Conservation (phyloP, 2,113 vertebrate species). For the Neofelis nebulosa region DNA sequence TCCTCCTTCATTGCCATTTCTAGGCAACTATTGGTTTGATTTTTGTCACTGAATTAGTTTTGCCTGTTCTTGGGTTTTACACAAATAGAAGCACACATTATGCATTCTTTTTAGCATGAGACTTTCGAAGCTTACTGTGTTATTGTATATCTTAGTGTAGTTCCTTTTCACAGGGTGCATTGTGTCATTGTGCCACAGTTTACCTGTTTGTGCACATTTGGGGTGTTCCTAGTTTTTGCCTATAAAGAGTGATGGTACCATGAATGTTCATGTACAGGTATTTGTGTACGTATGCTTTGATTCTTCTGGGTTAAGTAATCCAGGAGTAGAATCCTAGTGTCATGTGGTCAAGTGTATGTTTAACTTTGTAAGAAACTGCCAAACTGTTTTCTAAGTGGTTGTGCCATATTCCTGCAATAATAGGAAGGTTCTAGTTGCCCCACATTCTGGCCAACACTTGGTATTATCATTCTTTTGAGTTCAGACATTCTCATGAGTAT, state of each 20-base stretch:
- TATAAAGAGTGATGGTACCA: background rate
- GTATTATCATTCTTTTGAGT: background rate
- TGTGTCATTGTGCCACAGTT: background rate
- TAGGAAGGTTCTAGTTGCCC: background rate
- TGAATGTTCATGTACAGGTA: background rate
- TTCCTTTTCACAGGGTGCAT: background rate
- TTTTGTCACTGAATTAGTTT: constrained; percentile 32
- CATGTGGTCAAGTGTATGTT: background rate
- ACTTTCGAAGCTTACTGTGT: background rate
- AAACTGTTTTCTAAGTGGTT: background rate
- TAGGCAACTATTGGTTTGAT: background rate
- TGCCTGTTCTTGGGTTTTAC: background rate
- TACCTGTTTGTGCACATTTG: background rate
- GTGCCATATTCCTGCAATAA: background rate
- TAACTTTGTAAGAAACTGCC: background rate
- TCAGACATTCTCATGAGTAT: background rate
- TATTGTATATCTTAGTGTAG: background rate
- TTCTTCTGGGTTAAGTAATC: background rate
- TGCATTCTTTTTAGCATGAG: background rate
- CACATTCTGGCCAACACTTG: background rate
- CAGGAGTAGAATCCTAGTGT: background rate
- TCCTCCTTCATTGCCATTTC: background rate
- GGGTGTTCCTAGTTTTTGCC: background rate
- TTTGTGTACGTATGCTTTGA: constrained; percentile 5
- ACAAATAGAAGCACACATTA: background rate